Conservation (phyloP, 1,140 invertebrate species). For the Tetramorium simillimum region DNA sequence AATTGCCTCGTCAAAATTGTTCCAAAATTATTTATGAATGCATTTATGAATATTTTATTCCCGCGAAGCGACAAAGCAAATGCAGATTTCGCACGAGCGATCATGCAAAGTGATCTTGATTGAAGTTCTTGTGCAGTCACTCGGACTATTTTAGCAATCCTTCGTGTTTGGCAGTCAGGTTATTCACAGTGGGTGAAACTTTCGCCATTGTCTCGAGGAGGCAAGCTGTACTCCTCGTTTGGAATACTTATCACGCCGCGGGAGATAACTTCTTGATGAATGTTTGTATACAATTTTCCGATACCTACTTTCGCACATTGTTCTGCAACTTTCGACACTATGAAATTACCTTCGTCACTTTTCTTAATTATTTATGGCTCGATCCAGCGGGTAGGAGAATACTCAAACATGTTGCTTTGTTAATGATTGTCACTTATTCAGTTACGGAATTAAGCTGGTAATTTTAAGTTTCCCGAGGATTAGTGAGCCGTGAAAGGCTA, state of each 20-base stretch:
- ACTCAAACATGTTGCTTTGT: not conserved
- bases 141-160: not conserved
- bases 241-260: not conserved
- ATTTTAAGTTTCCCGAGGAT: not conserved
- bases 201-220: conserved; percentile 44
- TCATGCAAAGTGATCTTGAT: not conserved
- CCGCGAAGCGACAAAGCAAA: not conserved
- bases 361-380: not conserved
- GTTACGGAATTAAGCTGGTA: not conserved
- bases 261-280: conserved; percentile 26
- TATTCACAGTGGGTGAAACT: conserved; percentile 25
- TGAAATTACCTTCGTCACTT: not conserved
- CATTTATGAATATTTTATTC: not conserved
- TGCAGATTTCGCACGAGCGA: not conserved
- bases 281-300: not conserved
- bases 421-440: not conserved
- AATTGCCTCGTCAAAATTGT: not conserved
- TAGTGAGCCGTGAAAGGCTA: not conserved
- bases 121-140: not conserved
- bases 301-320: not conserved
- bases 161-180: not conserved
- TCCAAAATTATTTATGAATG: not conserved
- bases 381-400: not conserved
- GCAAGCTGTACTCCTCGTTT: not conserved
- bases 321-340: not conserved